Percentiles rank a stretch among this genome's conserved stretches.
These are phyloP conservation scores for Crossocerus cetratus DNA, from an alignment of 2,888 invertebrate genomes.

Conservation along the genomic window DNA sequence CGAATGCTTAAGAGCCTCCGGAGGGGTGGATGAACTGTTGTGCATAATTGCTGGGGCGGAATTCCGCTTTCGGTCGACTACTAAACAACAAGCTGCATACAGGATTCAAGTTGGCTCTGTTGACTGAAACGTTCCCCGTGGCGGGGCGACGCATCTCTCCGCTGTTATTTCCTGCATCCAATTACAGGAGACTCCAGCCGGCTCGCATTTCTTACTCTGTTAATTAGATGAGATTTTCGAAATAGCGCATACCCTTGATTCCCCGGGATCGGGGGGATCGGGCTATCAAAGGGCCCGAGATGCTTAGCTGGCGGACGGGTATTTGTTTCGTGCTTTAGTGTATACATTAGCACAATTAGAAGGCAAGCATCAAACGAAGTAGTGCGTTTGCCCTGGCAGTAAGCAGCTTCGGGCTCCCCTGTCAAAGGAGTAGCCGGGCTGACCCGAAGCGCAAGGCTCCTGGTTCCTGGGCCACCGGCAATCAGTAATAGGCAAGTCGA, in stretches of 20 bases:
- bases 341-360: conserved; percentile 11
- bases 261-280: too few relatives aligned
- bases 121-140: too few relatives aligned
- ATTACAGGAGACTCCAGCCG: too few relatives aligned
- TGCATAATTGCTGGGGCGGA: not conserved
- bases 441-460: conserved; percentile 9
- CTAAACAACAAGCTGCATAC: not conserved
- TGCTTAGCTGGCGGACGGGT: too few relatives aligned
- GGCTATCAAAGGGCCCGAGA: too few relatives aligned
- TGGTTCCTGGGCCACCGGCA: conserved; percentile 9
- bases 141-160: too few relatives aligned
- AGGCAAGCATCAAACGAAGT: not conserved
- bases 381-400: not conserved
- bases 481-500: conserved; percentile 25
- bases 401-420: conserved; percentile 1
- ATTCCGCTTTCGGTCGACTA: not conserved
- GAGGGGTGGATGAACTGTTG: not conserved
- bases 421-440: conserved; percentile 23
- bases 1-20: not conserved
- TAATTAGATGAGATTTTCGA: too few relatives aligned
- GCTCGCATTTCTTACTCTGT: too few relatives aligned
- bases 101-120: too few relatives aligned
- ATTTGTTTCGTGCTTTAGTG: too few relatives aligned
- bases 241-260: too few relatives aligned
- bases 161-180: too few relatives aligned